Evolutionary conservation across 2,888 invertebrate species (phyloP), one percentile per base, ranked within the genome.

Genomic region (Microchrysa polita): DNA sequence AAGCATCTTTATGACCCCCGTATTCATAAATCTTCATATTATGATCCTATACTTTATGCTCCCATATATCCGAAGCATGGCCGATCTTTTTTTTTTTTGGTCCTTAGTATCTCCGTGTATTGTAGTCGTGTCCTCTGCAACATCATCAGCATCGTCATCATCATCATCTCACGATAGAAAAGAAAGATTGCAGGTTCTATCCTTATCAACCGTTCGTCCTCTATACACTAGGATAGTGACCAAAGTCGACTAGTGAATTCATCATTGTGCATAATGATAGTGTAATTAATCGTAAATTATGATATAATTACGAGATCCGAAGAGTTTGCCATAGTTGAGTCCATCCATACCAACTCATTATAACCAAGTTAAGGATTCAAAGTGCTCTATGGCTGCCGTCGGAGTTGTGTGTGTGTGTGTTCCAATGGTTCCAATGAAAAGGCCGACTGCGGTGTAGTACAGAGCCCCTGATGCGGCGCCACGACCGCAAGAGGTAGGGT

Each of bases 211-310:
- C 55, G 18, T 16, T 20, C 55, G n/a, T n/a, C n/a, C n/a, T n/a
- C n/a, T n/a, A n/a, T n/a, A n/a, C n/a, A n/a, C n/a, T n/a, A n/a
- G n/a, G n/a, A n/a, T 12, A 48, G 14, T 18, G 48, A 20, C 65
- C 65, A 18, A 55, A 55, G 22, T 20, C 18, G 55, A 55, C 27
- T 22, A 65, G 48, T 65, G 34, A 44, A 65, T 65, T 65, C 65
- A 65, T 65, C 65, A 65, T 65, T 5, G 42, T 65, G 27, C 65
- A 65, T 65, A 65, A 65, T 65, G 65, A 65, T 65, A 65, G 65
- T 44, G 48, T 48, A 48, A 65, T 65, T 65, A 65, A 65, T 65
- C 65, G 65, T 65, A 65, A 65, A 65, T 65, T 65, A 65, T 65
- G 48, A 65, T 65, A 65, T 65, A 44, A 65, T 65, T 65, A 48